Evolutionary conservation across 2,797 vertebrate genomes (phyloP).

Genomic region (Lacerta agilis): DNA sequence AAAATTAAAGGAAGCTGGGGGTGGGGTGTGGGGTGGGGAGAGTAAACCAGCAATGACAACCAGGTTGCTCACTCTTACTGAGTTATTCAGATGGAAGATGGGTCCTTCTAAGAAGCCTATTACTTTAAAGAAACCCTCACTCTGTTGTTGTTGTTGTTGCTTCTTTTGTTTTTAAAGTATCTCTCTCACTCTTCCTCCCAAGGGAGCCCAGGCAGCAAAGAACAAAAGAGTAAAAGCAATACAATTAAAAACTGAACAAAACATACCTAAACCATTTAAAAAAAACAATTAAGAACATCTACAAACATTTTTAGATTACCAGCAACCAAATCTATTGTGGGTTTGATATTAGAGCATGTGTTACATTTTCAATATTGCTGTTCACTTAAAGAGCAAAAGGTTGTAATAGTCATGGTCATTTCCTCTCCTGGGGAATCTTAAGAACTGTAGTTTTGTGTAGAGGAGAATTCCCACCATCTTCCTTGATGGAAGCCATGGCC

Average conservation of each 20-base stretch:
- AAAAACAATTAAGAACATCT: too few relatives aligned
- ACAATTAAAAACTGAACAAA: too few relatives aligned
- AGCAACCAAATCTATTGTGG: neutral
- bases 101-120: neutral
- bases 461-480: neutral
- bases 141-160: too few relatives aligned
- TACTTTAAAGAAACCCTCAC: neutral
- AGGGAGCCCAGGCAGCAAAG: too few relatives aligned
- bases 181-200: too few relatives aligned
- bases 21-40: too few relatives aligned
- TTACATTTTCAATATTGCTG: neutral
- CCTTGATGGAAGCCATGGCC: neutral
- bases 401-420: neutral
- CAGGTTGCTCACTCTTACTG: neutral
- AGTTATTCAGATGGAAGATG: neutral
- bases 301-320: neutral
- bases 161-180: too few relatives aligned
- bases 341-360: too few relatives aligned
- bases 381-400: neutral
- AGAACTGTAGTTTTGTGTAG: neutral
- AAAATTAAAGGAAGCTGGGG: neutral
- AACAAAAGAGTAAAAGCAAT: too few relatives aligned
- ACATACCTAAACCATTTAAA: too few relatives aligned
- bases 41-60: too few relatives aligned
- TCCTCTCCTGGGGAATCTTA: neutral